phyloP scores from a whole-genome alignment of 2,888 invertebrate species.

The Pristionchus maxplancki region DNA sequence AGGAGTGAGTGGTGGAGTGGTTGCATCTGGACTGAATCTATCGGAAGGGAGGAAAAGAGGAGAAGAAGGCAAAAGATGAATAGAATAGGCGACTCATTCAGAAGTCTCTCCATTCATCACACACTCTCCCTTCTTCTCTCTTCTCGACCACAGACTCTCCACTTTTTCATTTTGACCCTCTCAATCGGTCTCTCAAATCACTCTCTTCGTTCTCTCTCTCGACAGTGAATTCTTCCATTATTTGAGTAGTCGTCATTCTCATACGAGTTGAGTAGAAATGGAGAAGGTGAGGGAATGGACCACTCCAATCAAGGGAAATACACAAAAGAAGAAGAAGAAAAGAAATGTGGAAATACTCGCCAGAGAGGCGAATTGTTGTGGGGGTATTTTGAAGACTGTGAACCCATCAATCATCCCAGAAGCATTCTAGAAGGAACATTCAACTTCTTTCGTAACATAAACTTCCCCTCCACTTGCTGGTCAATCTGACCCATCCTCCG shows the following conservation, averaged over 20 bases:
- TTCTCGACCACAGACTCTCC: neutral
- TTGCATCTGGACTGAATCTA: neutral
- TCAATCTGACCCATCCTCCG: neutral
- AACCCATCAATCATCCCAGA: neutral
- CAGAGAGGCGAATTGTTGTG: neutral
- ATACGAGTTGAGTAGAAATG: neutral
- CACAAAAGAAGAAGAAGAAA: neutral
- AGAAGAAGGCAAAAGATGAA: conserved; percentile 20
- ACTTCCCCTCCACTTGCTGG: neutral
- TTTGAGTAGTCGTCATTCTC: neutral
- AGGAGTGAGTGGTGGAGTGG: neutral
- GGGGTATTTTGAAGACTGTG: neutral
- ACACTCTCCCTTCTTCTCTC: neutral
- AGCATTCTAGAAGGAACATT: too few species aligned
- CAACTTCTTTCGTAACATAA: neutral
- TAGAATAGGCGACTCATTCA: conserved; percentile 30
- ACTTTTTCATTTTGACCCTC: conserved; percentile 13
- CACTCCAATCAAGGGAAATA: neutral
- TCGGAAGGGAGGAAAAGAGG: neutral
- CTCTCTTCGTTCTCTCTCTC: neutral
- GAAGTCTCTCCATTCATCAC: conserved; percentile 4
- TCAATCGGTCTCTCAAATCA: neutral
- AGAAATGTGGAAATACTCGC: neutral
- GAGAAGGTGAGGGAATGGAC: neutral
- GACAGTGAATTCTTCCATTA: neutral